Base-by-base conservation (phyloP, 2,113 vertebrate genomes). In the Crotophaga sulcirostris region DNA sequence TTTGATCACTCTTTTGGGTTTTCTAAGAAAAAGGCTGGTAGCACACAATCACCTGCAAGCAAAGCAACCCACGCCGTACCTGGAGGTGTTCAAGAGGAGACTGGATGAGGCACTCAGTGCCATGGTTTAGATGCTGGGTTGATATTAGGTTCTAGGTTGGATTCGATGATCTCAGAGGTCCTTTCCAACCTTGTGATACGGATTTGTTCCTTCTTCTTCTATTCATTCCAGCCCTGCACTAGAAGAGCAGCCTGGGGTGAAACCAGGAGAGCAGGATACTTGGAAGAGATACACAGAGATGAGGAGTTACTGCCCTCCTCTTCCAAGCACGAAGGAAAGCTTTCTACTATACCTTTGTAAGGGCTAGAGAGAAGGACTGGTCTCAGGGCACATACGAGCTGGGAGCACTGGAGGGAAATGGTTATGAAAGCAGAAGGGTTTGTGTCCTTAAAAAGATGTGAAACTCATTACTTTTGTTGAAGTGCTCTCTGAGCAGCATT, bases 311-410 rank as follows among this genome's bases (percentile, higher is more conserved):
- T 51, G 33, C 29, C 42, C n/a, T 70, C 28, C 7, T 55, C 31
- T 45, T 8, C 56, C 2, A 2, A 7, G 29, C 42, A 67, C 4
- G 38, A 69, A 24, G 16, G 47, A 55, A 80, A 94, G 40, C 10
- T 83, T 91, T 58, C 31, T 25, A 1, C 24, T 25, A 1, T 1
- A 6, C 29, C 26, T 0, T 1, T 36, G 34, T 19, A 55, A 52
- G 29, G 83, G 49, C 63, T 52, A 78, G 66, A 64, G 38, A 18
- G 31, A 69, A 78, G 52, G 34, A 18, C 55, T 23, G 42, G 26
- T 75, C 64, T 60, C 84, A 68, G 77, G 45, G 58, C n/a, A 11
- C 1, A 5, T 13, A 75, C 14, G 56, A 81, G 64, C 28, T 60
- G 47, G 73, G 64, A 59, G 23, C 23, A 38, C 38, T 40, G 60